Percentiles rank a stretch among this genome's conserved stretches.
phyloP scores from a whole-genome alignment of 2,888 invertebrate genomes.

The Melanostoma scalare region DNA sequence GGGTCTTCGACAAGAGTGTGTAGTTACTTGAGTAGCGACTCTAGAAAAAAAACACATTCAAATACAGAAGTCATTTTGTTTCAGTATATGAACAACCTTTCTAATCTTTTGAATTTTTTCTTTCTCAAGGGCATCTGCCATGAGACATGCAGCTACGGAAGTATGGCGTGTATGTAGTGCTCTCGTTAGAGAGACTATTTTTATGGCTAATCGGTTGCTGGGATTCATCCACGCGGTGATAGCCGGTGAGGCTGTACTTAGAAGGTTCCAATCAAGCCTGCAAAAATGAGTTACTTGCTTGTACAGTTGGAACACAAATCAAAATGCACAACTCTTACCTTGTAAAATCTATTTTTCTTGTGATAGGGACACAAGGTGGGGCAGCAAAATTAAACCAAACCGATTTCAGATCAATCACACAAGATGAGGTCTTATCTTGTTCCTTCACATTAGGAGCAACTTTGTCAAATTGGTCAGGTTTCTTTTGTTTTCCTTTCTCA shows the following conservation, averaged over 20 bases:
- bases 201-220: conserved; percentile 93
- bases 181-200: conserved; percentile 90
- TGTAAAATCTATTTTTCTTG: conserved; percentile 96
- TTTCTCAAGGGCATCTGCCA: conserved; percentile 96
- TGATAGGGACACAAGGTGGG: conserved; percentile 96
- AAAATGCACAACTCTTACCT: conserved; percentile 83
- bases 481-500: conserved; percentile 78
- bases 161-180: conserved; percentile 91
- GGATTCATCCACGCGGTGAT: conserved; percentile 99
- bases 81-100: conserved; percentile 76
- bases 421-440: conserved; percentile 88
- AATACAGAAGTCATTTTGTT: conserved; percentile 6
- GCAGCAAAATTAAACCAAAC: conserved; percentile 99
- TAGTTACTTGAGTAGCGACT: conserved; percentile 93
- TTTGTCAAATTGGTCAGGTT: conserved; percentile 78
- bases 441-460: conserved; percentile 86
- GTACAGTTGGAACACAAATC: neutral
- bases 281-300: too few species aligned
- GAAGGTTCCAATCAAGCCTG: conserved; percentile 95
- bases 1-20: conserved; percentile 92
- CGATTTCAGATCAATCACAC: conserved; percentile 92
- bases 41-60: conserved; percentile 82
- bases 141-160: conserved; percentile 95
- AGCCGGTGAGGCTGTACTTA: conserved; percentile 97
- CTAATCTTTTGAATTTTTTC: conserved; percentile 86